Evolutionary conservation across 1,140 invertebrate genomes (phyloP), one percentile per base, ranked within the genome.

Genomic region (Sipha flava): DNA sequence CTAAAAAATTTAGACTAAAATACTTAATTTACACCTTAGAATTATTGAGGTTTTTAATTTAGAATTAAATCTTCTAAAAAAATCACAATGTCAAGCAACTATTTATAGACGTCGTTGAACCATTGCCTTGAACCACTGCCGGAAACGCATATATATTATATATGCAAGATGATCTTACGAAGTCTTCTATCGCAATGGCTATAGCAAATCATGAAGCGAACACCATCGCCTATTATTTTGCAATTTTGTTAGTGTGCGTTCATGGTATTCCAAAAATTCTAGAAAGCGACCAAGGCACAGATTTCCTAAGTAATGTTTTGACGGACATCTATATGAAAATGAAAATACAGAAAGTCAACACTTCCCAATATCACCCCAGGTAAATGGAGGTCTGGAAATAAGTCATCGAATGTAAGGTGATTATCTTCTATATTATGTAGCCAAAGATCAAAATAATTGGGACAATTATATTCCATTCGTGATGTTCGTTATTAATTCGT

Each of bases 401-500:
- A 75, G 47, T n/a, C 62, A 82, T 73, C 18, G 21, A 0, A 57
- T 34, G 3, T 59, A 81, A 16, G 64, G 29, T 23, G 52, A 79
- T 6, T 70, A 81, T 72, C 37, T 82, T 14, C 16, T 49, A 47
- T 16, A 80, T 37, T 83, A 80, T 75, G 57, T 81, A 3, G 57
- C 81, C 37, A 18, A 49, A 29, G 79, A 82, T 16, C 80, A 83
- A 21, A 64, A n/a, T 10, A 72, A 84, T n/a, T 82, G 83, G 59
- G 85, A 86, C 54, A 84, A 85, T 52, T 83, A 88, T 14, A 79
- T 87, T 1, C 83, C 83, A 2, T 84, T 84, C 21, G 86, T 86
- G 0, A 84, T 84, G 12, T 87, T 86, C 80, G 84, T 83, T 12
- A 86, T 87, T 77, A 88, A 88, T 47, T 86, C 86, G 0, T 82